Evolutionary conservation across 2,797 vertebrate genomes (phyloP).

Genomic region (Propithecus deckenii): DNA sequence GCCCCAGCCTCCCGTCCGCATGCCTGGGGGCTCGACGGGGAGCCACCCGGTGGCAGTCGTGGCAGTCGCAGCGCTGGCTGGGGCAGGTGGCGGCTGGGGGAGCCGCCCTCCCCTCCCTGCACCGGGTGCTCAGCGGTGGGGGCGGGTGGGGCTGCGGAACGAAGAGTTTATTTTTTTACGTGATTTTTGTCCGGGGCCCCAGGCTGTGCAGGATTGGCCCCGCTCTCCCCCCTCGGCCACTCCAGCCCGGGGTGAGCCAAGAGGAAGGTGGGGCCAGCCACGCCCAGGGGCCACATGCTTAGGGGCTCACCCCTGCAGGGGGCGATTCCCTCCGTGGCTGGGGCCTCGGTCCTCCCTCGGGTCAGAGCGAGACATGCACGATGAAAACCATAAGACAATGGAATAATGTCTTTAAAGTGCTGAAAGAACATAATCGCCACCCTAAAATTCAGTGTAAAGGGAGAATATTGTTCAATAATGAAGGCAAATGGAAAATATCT

Average conservation of each 20-base stretch:
- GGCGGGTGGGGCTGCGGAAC: constrained; percentile 25
- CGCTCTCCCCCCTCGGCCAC: background rate
- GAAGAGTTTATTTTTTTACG: constrained; percentile 88
- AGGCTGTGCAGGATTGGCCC: background rate
- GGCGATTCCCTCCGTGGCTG: background rate
- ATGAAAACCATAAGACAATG: background rate
- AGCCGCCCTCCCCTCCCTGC: background rate
- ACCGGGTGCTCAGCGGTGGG: background rate
- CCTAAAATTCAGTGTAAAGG: too few species aligned
- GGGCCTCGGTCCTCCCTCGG: background rate
- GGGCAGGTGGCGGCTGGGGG: background rate
- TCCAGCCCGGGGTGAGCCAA: background rate
- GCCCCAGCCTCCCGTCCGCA: constrained; percentile 24
- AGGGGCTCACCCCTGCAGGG: background rate
- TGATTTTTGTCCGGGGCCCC: constrained; percentile 79
- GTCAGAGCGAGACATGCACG: constrained; percentile 56
- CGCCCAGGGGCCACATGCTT: background rate
- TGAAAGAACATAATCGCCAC: too few species aligned
- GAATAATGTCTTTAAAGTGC: background rate
- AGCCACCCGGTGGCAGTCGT: background rate
- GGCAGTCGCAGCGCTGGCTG: background rate
- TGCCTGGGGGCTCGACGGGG: constrained; percentile 9
- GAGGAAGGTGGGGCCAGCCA: background rate
- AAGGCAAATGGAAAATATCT: background rate
- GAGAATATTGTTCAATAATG: too few species aligned